Evolutionary conservation across 1,140 invertebrate genomes (phyloP).

Genomic region (Subanguina moxae): DNA sequence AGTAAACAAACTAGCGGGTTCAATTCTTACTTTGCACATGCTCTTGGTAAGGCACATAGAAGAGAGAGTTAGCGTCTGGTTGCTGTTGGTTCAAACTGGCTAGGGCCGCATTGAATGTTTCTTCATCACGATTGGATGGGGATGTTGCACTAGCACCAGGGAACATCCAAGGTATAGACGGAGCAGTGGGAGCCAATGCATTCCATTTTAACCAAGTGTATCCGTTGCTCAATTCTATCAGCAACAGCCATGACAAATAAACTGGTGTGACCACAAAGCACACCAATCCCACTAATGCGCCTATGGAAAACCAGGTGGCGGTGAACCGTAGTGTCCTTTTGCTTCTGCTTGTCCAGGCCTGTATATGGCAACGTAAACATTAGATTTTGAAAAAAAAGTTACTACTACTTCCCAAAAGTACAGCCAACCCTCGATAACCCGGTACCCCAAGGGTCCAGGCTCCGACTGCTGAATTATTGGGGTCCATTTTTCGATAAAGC

Average conservation of each 20-base stretch:
- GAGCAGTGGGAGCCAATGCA: neutral
- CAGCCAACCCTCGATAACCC: no score
- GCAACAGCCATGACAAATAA: conserved; percentile 38
- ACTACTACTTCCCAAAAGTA: no score
- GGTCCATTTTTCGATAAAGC: no score
- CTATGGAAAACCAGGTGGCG: conserved; percentile 39
- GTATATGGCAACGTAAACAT: conserved; percentile 12
- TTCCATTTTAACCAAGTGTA: conserved; percentile 17
- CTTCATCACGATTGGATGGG: conserved; percentile 11
- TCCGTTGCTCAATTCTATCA: conserved; percentile 36
- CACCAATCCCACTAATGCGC: conserved; percentile 32
- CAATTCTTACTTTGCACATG: conserved; percentile 38
- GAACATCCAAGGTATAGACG: conserved; percentile 4
- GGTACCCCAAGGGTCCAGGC: no score
- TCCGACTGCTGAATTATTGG: no score
- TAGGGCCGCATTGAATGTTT: conserved; percentile 12
- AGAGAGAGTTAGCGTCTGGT: conserved; percentile 17
- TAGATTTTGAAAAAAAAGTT: no score
- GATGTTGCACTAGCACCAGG: conserved; percentile 3
- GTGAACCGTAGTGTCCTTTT: neutral
- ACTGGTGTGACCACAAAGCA: conserved; percentile 46
- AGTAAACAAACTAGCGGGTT: no score
- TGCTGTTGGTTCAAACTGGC: conserved; percentile 15
- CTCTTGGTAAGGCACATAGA: conserved; percentile 40
- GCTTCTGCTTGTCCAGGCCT: conserved; percentile 13